Evolutionary conservation across 2,113 vertebrate genomes (phyloP).

Genomic region (Mesoclemmys tuberculata): DNA sequence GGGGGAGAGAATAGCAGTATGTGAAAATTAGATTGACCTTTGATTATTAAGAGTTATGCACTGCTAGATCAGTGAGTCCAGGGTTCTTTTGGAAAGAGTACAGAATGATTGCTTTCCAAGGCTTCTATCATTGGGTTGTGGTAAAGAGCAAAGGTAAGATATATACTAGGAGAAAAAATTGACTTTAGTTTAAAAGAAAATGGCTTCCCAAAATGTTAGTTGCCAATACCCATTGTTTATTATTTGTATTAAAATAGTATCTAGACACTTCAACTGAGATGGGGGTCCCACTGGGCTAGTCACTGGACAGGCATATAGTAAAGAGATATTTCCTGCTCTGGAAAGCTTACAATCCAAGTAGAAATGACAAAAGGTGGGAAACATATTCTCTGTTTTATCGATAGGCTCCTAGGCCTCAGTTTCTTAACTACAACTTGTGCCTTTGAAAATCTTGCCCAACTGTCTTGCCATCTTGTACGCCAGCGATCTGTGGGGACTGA

Average conservation of each 20-base stretch:
- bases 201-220: neutral
- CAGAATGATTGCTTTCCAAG: neutral
- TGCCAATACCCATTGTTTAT: neutral
- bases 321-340: neutral
- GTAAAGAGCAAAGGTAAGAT: neutral
- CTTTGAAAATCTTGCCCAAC: neutral
- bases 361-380: neutral
- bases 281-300: neutral
- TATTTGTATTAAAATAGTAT: neutral
- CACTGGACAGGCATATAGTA: neutral
- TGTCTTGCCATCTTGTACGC: neutral
- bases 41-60: neutral
- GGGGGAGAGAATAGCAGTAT: neutral
- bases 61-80: neutral
- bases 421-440: neutral
- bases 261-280: neutral
- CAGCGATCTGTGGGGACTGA: neutral
- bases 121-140: neutral
- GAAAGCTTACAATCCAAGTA: neutral
- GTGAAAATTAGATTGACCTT: constrained; percentile 42
- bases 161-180: neutral
- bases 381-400: neutral
- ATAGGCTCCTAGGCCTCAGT: neutral
- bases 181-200: neutral
- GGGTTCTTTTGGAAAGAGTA: neutral